A percentile compares a stretch with the other conserved stretches of the same genome.
Evolutionary conservation across 2,113 vertebrate species (phyloP).

Genomic region (Desmodus rotundus): DNA sequence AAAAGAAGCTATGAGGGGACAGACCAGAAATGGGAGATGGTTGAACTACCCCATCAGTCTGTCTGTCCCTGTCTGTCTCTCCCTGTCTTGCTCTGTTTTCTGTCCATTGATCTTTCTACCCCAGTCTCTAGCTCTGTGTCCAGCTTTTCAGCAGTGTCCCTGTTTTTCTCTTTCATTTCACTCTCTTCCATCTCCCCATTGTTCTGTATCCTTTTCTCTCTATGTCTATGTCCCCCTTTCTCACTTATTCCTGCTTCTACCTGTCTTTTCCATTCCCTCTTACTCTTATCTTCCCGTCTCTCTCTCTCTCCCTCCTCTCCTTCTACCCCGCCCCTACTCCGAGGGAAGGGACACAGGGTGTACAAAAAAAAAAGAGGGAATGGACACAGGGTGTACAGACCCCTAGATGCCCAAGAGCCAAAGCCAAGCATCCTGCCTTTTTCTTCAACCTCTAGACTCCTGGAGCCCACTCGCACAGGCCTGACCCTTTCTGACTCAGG

Average conservation of each 20-base stretch:
- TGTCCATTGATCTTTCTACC: neutral
- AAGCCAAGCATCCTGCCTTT: constrained; percentile 38
- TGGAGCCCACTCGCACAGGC: neutral
- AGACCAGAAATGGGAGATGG: neutral
- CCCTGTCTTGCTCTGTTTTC: neutral
- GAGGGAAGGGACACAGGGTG: neutral
- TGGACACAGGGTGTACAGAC: neutral
- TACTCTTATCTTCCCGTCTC: neutral
- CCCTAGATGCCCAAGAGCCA: constrained; percentile 27
- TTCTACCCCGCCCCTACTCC: neutral
- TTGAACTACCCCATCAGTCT: neutral
- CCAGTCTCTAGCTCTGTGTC: neutral
- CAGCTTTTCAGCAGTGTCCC: neutral
- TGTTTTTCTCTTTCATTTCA: neutral
- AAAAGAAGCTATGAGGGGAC: neutral
- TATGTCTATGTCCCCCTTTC: neutral
- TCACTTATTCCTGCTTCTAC: neutral
- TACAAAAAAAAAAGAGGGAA: neutral
- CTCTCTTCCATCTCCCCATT: neutral
- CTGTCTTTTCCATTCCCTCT: neutral
- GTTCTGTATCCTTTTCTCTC: neutral
- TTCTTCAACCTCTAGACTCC: neutral
- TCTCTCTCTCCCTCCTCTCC: neutral
- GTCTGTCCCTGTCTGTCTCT: neutral
- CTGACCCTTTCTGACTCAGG: neutral